phyloP scores from a whole-genome alignment of 2,113 vertebrate genomes.

The Pseudolaguvia tuberculata region DNA sequence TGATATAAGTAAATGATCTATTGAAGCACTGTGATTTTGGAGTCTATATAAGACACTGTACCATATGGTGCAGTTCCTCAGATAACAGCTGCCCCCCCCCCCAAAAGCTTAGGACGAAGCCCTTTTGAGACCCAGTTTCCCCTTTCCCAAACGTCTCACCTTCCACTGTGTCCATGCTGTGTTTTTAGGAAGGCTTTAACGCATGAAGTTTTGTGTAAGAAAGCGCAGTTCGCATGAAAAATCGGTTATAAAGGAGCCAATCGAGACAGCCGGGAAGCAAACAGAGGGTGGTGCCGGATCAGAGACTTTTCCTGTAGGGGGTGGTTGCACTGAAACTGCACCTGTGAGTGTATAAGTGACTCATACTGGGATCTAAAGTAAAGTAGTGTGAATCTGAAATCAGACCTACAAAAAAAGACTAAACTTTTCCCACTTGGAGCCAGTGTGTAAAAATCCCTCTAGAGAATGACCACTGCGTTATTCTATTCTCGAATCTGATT shows the following conservation, averaged over 20 bases:
- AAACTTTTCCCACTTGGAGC: not conserved
- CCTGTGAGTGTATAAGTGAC: no score
- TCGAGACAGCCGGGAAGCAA: no score
- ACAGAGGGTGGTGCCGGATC: no score
- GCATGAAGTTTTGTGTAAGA: no score
- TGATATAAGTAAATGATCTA: not conserved
- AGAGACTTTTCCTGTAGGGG: no score
- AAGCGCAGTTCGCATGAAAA: no score
- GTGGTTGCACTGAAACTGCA: no score
- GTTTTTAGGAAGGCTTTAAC: not conserved
- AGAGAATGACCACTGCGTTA: slow-evolving; percentile 15
- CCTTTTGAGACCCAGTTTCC: slow-evolving; percentile 8
- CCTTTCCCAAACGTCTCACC: not conserved
- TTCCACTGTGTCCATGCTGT: not conserved
- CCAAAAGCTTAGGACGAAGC: not conserved
- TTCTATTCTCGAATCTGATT: not conserved
- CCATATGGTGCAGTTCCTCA: slow-evolving; percentile 30
- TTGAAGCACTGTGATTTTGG: not conserved
- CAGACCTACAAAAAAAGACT: no score
- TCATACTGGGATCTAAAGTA: no score
- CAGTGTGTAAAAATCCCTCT: no score
- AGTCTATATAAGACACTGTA: not conserved
- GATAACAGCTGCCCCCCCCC: slow-evolving; percentile 2
- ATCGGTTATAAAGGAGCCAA: no score
- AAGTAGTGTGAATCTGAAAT: no score